phyloP scores from a whole-genome alignment of 2,797 vertebrate species.

The Peromyscus attwateri region DNA sequence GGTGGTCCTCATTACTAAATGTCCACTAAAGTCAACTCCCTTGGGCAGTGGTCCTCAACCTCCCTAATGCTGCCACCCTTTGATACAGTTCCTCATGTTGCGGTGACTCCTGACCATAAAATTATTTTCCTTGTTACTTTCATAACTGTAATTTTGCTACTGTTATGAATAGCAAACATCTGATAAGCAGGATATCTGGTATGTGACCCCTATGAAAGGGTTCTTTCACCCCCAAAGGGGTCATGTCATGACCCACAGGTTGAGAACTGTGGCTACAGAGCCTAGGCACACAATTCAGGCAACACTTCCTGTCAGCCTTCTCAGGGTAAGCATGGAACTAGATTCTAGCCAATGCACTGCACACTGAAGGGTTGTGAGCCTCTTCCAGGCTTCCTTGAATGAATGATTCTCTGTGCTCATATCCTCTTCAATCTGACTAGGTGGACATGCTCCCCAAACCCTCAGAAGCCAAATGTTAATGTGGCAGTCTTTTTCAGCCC shows the following conservation, averaged over 20 bases:
- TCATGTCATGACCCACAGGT: background rate
- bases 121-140: background rate
- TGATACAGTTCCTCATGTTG: background rate
- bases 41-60: background rate
- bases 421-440: background rate
- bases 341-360: background rate
- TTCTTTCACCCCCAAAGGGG: background rate
- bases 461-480: background rate
- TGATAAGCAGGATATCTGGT: background rate
- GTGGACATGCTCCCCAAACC: background rate
- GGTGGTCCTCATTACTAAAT: background rate
- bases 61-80: background rate
- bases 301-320: background rate
- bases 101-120: background rate
- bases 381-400: background rate
- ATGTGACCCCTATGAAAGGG: background rate
- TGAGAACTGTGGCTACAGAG: background rate
- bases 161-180: background rate
- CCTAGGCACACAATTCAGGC: background rate
- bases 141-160: background rate
- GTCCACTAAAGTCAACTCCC: background rate
- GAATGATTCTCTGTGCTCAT: too few species aligned
- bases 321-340: background rate
- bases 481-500: background rate
- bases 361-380: accelerated